Conservation (phyloP, 2,113 vertebrate genomes). For the Oxyura jamaicensis region DNA sequence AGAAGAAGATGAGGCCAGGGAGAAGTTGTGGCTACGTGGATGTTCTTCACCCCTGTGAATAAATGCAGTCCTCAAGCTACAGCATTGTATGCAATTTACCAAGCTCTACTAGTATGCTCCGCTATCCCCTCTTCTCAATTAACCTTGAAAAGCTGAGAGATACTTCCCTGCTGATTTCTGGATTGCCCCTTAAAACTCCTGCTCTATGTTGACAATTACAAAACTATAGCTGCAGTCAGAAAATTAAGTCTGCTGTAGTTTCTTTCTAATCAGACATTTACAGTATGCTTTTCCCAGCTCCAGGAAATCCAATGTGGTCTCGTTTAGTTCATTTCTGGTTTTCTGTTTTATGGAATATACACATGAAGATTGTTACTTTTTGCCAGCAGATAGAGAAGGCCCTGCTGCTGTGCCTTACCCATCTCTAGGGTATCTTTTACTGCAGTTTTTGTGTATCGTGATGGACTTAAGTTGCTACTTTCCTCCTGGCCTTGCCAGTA, state of each 20-base stretch:
- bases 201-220: constrained; percentile 55
- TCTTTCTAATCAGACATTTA: constrained; percentile 9
- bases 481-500: neutral
- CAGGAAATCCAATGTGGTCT: neutral
- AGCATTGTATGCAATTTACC: constrained; percentile 6
- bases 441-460: neutral
- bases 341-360: neutral
- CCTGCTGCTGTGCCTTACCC: neutral
- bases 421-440: neutral
- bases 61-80: constrained; percentile 26
- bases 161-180: constrained; percentile 63
- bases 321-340: neutral
- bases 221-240: constrained; percentile 18
- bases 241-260: constrained; percentile 52
- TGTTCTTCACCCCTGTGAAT: constrained; percentile 14
- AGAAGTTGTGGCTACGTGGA: neutral
- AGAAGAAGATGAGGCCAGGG: constrained; percentile 5
- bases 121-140: constrained; percentile 60
- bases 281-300: neutral
- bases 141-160: constrained; percentile 70
- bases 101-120: neutral
- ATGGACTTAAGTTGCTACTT: neutral
- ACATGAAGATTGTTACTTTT: neutral
- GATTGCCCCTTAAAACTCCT: constrained; percentile 68
- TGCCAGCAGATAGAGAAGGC: neutral